Base-by-base conservation (phyloP, 2,113 vertebrate genomes). In the Procavia capensis region DNA sequence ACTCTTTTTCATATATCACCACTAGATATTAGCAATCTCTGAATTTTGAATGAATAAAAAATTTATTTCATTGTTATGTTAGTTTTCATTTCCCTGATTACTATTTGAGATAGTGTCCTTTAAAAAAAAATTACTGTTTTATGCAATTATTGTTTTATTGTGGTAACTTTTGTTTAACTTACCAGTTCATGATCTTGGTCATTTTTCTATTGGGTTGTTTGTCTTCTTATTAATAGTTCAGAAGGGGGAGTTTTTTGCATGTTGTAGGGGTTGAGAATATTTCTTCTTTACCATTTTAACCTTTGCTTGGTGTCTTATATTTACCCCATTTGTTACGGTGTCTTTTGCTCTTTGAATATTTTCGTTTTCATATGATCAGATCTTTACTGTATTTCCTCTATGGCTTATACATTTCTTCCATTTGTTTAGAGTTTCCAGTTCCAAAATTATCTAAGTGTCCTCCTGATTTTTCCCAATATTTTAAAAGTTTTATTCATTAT, bases 391-490 rank as follows among this genome's bases (percentile, higher is more conserved):
- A 79, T 20, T 45, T 41, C 50, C 31, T 95, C 31, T 41, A 63
- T 92, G 19, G 34, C 27, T 22, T 88, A 27, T 64, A 6, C 61
- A 45, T 61, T 85, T 94, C 43, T 66, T 36, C 6, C 24, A 3
- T 85, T 83, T 81, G 43, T 31, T 95, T 93, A 68, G 27, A 72
- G 87, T 89, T 76, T 74, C 34, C 47, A 82, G 43, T 70, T 88
- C 13, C 47, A 92, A 85, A 75, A 22, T 27, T 90, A 10, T 91
- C 83, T 29, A 84, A 79, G 47, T 86, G 24, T 24, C 61, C 6
- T n/a, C 36, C 24, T 88, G 27, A 94, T n/a, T 82, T 91, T 93
- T 96, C 61, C 13, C 85, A 79, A 47, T 75, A 64, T 59, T 76
- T 94, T 61, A 50, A 78, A 16, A 29, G 47, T 50, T 94, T 50